Base-by-base conservation (phyloP, 2,888 invertebrate genomes). In the Euclidia mi region DNA sequence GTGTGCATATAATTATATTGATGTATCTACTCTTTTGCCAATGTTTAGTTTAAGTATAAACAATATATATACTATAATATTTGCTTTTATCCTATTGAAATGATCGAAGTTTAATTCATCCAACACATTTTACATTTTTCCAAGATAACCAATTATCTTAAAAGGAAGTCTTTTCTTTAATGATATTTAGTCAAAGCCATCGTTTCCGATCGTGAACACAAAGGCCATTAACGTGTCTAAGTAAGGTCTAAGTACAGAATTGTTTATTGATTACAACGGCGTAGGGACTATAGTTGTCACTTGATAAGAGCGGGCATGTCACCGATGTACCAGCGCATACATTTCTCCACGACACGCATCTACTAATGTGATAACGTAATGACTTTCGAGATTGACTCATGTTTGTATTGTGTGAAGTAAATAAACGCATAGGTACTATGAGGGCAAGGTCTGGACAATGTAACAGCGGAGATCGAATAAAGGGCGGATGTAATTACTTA, bases 301-400 rank as follows among this genome's bases (percentile, higher is more conserved):
- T 56, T 55, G 47, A 48, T 71, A 90, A 92, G 90, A 90, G 85
- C 80, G 67, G 62, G 69, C 68, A 74, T 65, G 78, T 78, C 75
- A 81, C 75, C 80, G 75, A 76, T 82, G 78, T 71, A 67, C 69
- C 70, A 79, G 78, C 66, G 85, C 84, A 82, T 82, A 81, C 85
- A 88, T 89, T 90, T 85, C 89, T 86, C 89, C 73, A 62, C 82
- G 76, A 78, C 81, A 75, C 78, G 81, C 80, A 81, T 81, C 81
- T 74, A 61, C 60, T 52, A 61, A 48, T 56, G 66, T 82, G 92
- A 92, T 93, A 93, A 88, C 82, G 81, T 88, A 91, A 92, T 85
- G 89, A 90, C 90, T 89, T 86, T 85, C 84, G 59, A 87, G 85
- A 90, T 90, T 89, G 91, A 89, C 89, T 90, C 88, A 88, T 86